Base-by-base conservation (phyloP, 2,888 invertebrate genomes). In the Acleris holmiana region DNA sequence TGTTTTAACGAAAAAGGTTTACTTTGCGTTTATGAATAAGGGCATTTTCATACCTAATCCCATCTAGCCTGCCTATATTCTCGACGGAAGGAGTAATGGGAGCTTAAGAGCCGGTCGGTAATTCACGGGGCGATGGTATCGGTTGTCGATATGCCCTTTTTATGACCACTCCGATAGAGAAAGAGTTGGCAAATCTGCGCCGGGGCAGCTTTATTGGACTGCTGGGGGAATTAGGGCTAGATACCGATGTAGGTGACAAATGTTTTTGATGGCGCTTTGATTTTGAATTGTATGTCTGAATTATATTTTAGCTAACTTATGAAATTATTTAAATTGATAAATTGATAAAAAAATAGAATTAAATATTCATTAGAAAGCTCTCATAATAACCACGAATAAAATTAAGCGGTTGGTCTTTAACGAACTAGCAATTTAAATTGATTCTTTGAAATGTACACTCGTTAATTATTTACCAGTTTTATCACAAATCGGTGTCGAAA, bases 91-190 rank as follows among this genome's bases (percentile, higher is more conserved):
- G 83, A 86, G 86, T 90, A 89, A 88, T 89, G 80, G 82, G 69
- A 73, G 75, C 60, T 59, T 61, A 69, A 67, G 65, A 73, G 76
- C 72, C 72, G 75, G 77, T 73, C 84, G 77, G 86, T 90, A 88
- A 87, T 82, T 90, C 87, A 88, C 90, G 83, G 82, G 84, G 84
- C 83, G 89, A 89, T 89, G 82, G 75, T 90, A 90, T 90, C 88
- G 80, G 75, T 82, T 83, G 86, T 84, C 88, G 86, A 89, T 88
- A 86, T 84, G 79, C 81, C 79, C 78, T 89, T 89, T 89, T 91
- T 91, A 89, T 86, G 86, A 88, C 81, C 85, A 77, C 76, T 81
- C 77, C 72, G 56, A 85, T 83, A 84, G 75, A 82, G 82, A 85
- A 86, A 85, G 76, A 84, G 81, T 83, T 79, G 72, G 76, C 78